Base-by-base conservation (phyloP, 2,888 invertebrate genomes). In the Amblyjoppa fuscipennis region DNA sequence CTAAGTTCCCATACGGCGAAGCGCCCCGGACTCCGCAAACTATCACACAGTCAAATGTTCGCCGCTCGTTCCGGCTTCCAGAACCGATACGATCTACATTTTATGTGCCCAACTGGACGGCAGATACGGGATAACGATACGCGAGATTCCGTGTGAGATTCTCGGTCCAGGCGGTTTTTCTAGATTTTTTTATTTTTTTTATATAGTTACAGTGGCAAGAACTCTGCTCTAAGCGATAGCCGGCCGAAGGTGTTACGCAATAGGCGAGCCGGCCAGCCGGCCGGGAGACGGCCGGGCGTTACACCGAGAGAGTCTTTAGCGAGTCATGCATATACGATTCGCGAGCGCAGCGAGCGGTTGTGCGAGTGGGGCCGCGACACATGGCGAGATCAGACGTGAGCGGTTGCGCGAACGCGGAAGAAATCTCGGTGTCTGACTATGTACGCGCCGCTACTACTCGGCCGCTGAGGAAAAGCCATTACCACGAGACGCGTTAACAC, bases 381-480 rank as follows among this genome's bases (percentile, higher is more conserved):
- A 73, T 56, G 78, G 73, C 76, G 71, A 78, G 89, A 90, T 90
- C 89, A 88, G 89, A 91, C 90, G 88, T 92, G 92, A 92, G 92
- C 90, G 92, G 92, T 92, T 90, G 89, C 92, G 69, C 69, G 90
- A 59, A 93, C 93, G 91, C 93, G 93, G 93, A 93, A 93, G 93
- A 93, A 91, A 89, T 89, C 88, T 87, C 83, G 73, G 68, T 45
- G 87, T 87, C 85, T 85, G 86, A 85, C n/a, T 34, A 31, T 9
- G 64, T 64, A 64, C 49, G n/a, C 16, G 49, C 61, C 49, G n/a
- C 64, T 66, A 51, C 85, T 78, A 81, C 77, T 69, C 28, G 75
- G 56, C 31, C 77, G 66, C 28, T 64, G 20, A 69, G 61, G 77
- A 85, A 71, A 69, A 71, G 59, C 53, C 38, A 68, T 71, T 51